phyloP scores from a whole-genome alignment of 2,888 invertebrate genomes.

The Calliphora vomitoria region DNA sequence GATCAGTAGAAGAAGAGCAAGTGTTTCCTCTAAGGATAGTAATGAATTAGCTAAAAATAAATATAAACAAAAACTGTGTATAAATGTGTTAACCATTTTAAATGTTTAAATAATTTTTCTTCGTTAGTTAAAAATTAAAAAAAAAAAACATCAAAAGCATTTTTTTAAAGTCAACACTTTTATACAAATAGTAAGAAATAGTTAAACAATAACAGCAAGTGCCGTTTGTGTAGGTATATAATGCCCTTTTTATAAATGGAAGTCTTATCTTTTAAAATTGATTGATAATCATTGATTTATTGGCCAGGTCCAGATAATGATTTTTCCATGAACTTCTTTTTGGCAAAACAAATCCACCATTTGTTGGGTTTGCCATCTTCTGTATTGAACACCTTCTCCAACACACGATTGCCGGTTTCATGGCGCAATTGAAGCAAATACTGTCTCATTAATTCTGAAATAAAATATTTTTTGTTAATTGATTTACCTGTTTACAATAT shows the following conservation, averaged over 20 bases:
- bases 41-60: slow-evolving; percentile 53
- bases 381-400: slow-evolving; percentile 94
- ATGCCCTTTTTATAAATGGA: slow-evolving; percentile 64
- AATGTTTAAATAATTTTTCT: slow-evolving; percentile 27
- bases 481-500: neutral
- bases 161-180: slow-evolving; percentile 23
- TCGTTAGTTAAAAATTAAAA: too few species aligned
- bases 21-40: slow-evolving; percentile 70
- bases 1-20: neutral
- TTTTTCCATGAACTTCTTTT: slow-evolving; percentile 99
- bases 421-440: slow-evolving; percentile 97
- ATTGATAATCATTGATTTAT: slow-evolving; percentile 70
- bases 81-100: slow-evolving; percentile 24
- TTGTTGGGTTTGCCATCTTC: slow-evolving; percentile 98
- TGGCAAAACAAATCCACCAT: slow-evolving; percentile 99
- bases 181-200: slow-evolving; percentile 27
- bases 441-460: slow-evolving; percentile 93
- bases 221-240: slow-evolving; percentile 41
- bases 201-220: slow-evolving; percentile 37
- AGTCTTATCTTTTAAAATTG: slow-evolving; percentile 41
- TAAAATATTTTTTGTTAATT: neutral
- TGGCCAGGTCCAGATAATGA: slow-evolving; percentile 87
- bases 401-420: slow-evolving; percentile 95
- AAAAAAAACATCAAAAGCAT: neutral
- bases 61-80: slow-evolving; percentile 41